A percentile compares a stretch with the other conserved stretches of the same genome.
Conservation (phyloP, 2,797 vertebrate genomes). For the Poecilia gillii region DNA sequence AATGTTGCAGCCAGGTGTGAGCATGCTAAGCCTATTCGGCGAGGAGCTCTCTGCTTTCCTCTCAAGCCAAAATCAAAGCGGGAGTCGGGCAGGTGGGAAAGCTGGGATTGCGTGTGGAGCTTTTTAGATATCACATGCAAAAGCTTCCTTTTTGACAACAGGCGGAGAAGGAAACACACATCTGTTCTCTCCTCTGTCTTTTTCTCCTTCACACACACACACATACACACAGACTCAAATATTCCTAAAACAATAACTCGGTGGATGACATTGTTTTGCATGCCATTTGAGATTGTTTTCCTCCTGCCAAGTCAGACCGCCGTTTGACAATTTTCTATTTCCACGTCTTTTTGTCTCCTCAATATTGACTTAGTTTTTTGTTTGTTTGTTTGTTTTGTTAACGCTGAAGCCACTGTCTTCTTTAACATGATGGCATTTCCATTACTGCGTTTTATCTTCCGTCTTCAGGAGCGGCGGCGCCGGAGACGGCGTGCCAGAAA, state of each 20-base stretch:
- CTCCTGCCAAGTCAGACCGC: slow-evolving; percentile 45
- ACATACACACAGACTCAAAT: neutral
- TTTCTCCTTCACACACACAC: neutral
- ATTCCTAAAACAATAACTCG: slow-evolving; percentile 27
- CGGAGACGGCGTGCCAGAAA: slow-evolving; percentile 46
- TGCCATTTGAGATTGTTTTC: slow-evolving; percentile 59
- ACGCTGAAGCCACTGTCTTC: slow-evolving; percentile 32
- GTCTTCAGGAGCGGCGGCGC: slow-evolving; percentile 55
- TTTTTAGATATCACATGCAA: slow-evolving; percentile 64
- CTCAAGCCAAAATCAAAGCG: slow-evolving; percentile 69
- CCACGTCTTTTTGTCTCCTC: slow-evolving; percentile 57
- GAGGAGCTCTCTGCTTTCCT: slow-evolving; percentile 45
- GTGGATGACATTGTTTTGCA: slow-evolving; percentile 53
- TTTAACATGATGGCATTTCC: slow-evolving; percentile 70
- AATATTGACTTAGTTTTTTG: slow-evolving; percentile 68
- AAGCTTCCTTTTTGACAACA: slow-evolving; percentile 58
- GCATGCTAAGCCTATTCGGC: slow-evolving; percentile 48
- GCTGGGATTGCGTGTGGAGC: slow-evolving; percentile 56
- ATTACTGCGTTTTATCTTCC: slow-evolving; percentile 73
- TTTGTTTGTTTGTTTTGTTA: slow-evolving; percentile 36
- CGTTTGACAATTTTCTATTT: slow-evolving; percentile 70
- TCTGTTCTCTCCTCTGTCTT: neutral
- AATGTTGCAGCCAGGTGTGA: slow-evolving; percentile 25
- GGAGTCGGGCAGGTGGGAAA: slow-evolving; percentile 56
- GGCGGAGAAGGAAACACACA: slow-evolving; percentile 15